A percentile compares a stretch with the other conserved stretches of the same genome.
phyloP scores from a whole-genome alignment of 2,888 invertebrate genomes.

The Acanthacorydalis orientalis region DNA sequence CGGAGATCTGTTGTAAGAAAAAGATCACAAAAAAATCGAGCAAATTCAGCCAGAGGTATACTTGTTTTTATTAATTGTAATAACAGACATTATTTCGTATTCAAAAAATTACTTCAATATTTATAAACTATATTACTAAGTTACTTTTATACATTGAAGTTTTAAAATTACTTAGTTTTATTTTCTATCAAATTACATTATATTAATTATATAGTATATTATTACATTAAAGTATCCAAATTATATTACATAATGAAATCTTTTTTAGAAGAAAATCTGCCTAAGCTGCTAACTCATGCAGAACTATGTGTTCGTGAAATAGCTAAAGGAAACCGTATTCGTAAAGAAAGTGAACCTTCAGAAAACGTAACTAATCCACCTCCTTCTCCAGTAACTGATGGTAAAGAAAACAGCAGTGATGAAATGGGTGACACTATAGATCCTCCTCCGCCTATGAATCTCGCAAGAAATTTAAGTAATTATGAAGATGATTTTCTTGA shows the following conservation, averaged over 20 bases:
- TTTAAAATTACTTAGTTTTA: too few relatives aligned
- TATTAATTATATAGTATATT: not conserved
- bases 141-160: too few relatives aligned
- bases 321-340: slow-evolving; percentile 17
- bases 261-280: slow-evolving; percentile 40
- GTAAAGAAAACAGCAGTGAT: slow-evolving; percentile 44
- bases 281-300: slow-evolving; percentile 42
- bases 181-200: not conserved
- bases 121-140: too few relatives aligned
- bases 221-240: too few relatives aligned
- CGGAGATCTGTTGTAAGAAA: not conserved
- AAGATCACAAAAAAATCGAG: not conserved
- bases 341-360: slow-evolving; percentile 30
- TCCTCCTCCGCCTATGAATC: not conserved
- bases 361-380: slow-evolving; percentile 55
- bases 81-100: too few relatives aligned
- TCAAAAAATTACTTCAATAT: too few relatives aligned
- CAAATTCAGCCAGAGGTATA: too few relatives aligned
- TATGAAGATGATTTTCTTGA: slow-evolving; percentile 59
- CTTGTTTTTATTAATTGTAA: too few relatives aligned
- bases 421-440: slow-evolving; percentile 14
- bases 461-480: slow-evolving; percentile 14
- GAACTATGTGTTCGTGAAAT: slow-evolving; percentile 30
- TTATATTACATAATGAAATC: slow-evolving; percentile 1
- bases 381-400: slow-evolving; percentile 64